Conservation (phyloP, 2,797 vertebrate genomes). For the Allobates femoralis region DNA sequence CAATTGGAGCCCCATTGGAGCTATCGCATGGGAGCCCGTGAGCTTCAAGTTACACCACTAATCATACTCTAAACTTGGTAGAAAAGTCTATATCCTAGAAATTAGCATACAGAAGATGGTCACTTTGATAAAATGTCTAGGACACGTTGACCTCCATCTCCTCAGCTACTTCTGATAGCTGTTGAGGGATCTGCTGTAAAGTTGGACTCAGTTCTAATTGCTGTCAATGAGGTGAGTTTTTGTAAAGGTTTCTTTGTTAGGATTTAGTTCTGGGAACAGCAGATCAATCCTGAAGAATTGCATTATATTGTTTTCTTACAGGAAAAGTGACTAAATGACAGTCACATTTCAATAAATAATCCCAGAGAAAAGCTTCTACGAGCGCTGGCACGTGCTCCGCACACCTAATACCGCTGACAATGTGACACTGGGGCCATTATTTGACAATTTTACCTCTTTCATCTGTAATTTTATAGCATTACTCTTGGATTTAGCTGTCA, state of each 20-base stretch:
- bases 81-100: too few species aligned
- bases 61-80: too few species aligned
- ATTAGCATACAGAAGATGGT: too few species aligned
- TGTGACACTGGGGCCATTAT: constrained; percentile 10
- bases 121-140: not conserved
- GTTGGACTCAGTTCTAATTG: not conserved
- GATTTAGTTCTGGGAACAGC: not conserved
- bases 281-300: not conserved
- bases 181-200: not conserved
- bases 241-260: not conserved
- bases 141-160: not conserved
- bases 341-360: not conserved
- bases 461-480: constrained; percentile 50
- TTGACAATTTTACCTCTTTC: constrained; percentile 23
- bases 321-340: not conserved
- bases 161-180: not conserved
- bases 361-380: not conserved
- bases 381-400: too few species aligned
- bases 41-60: too few species aligned
- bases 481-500: constrained; percentile 42
- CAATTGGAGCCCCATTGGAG: too few species aligned
- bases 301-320: not conserved
- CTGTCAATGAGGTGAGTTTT: not conserved
- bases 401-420: not conserved
- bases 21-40: too few species aligned